phyloP scores from a whole-genome alignment of 2,797 vertebrate species.

The Microchirus variegatus region DNA sequence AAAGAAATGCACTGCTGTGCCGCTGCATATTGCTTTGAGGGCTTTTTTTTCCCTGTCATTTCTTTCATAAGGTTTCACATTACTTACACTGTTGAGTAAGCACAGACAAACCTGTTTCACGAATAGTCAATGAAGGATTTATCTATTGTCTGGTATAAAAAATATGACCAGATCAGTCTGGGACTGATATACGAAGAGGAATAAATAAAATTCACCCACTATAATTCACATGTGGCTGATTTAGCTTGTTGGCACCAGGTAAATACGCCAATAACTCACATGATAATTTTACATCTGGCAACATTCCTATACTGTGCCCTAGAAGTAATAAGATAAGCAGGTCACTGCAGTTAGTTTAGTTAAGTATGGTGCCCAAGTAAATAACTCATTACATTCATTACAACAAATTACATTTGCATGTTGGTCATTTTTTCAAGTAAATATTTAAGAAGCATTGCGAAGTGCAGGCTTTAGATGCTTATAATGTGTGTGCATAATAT shows the following conservation, averaged over 20 bases:
- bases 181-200: background rate
- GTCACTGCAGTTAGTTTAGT: too few species aligned
- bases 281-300: background rate
- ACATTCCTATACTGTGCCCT: background rate
- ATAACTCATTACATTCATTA: too few species aligned
- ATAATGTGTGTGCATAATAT: background rate
- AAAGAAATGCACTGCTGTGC: slow-evolving; percentile 6
- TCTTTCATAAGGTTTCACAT: background rate
- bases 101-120: background rate
- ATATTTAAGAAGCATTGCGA: too few species aligned
- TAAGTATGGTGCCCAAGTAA: too few species aligned
- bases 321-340: background rate
- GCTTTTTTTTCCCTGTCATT: background rate
- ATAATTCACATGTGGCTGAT: background rate
- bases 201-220: background rate
- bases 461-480: background rate
- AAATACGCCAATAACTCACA: background rate
- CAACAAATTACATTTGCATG: too few species aligned
- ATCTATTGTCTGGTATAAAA: background rate
- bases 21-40: background rate
- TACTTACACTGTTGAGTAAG: background rate
- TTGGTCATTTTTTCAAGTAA: too few species aligned
- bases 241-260: background rate
- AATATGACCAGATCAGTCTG: background rate
- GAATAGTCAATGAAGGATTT: background rate